Percentiles rank a stretch among this genome's conserved stretches.
Conservation (phyloP, 2,888 invertebrate genomes). For the Auanema freiburgensis region DNA sequence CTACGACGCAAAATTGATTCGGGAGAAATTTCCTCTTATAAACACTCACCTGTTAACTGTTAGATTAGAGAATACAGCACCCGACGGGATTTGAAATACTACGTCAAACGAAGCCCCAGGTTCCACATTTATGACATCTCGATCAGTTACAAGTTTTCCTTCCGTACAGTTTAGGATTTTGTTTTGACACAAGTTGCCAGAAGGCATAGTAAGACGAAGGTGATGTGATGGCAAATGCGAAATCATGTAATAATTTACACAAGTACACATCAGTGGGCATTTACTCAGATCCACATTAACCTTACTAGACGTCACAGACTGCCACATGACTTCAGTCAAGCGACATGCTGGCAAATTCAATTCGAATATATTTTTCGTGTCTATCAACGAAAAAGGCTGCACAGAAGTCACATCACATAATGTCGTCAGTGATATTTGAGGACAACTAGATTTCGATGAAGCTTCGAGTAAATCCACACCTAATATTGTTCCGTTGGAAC, state of each 20-base stretch:
- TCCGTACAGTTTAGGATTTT: too few relatives aligned
- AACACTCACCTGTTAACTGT: slow-evolving; percentile 1
- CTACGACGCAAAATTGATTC: slow-evolving; percentile 5
- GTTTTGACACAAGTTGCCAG: too few relatives aligned
- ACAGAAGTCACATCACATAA: slow-evolving; percentile 10
- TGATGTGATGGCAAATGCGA: slow-evolving; percentile 1
- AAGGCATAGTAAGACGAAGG: too few relatives aligned
- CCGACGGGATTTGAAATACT: background rate
- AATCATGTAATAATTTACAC: slow-evolving; percentile 32
- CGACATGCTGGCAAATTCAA: slow-evolving; percentile 21
- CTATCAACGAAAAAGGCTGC: slow-evolving; percentile 11
- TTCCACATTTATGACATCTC: too few relatives aligned
- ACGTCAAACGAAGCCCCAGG: background rate
- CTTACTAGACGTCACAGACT: slow-evolving; percentile 20
- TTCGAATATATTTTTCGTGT: background rate
- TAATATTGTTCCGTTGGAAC: background rate
- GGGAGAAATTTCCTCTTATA: background rate
- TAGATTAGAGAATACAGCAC: background rate
- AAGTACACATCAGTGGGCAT: slow-evolving; percentile 39
- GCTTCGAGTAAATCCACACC: background rate
- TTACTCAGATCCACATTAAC: slow-evolving; percentile 25
- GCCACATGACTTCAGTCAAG: slow-evolving; percentile 30
- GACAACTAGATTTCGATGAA: background rate
- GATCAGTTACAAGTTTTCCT: too few relatives aligned
- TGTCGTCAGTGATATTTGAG: background rate